Percentiles rank a stretch among this genome's conserved stretches.
Evolutionary conservation across 1,140 invertebrate species (phyloP).

Genomic region (Ooceraea biroi): DNA sequence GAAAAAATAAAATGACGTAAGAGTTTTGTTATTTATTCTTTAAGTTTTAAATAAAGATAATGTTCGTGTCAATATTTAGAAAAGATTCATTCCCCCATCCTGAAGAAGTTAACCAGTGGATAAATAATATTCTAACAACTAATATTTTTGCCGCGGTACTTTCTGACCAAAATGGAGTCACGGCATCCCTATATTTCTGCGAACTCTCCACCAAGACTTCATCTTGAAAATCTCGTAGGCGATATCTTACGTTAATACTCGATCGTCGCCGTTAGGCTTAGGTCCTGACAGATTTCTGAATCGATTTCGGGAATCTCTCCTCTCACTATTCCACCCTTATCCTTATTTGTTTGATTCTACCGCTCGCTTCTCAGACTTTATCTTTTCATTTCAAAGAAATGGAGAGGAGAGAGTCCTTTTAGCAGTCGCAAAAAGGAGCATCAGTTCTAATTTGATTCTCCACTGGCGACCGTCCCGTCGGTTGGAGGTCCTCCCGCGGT

Average conservation of each 20-base stretch:
- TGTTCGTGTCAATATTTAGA: constrained; percentile 17
- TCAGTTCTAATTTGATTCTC: constrained; percentile 80
- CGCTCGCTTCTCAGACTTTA: background rate
- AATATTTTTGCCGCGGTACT: too few relatives aligned
- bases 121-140: constrained; percentile 31
- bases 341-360: background rate
- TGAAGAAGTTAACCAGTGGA: constrained; percentile 3
- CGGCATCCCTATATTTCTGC: too few relatives aligned
- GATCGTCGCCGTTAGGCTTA: background rate
- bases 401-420: background rate
- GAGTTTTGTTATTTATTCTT: background rate
- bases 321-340: background rate
- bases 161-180: background rate
- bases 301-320: background rate
- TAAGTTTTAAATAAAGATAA: constrained; percentile 14
- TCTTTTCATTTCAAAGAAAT: background rate
- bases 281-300: background rate
- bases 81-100: background rate
- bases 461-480: constrained; percentile 78
- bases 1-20: constrained; percentile 27
- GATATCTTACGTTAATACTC: background rate
- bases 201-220: background rate
- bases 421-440: background rate
- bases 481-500: constrained; percentile 76
- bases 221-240: background rate